These are phyloP conservation scores for Drosophila prolongata DNA, from an alignment of 2,888 invertebrate genomes.

Conservation along the genomic window DNA sequence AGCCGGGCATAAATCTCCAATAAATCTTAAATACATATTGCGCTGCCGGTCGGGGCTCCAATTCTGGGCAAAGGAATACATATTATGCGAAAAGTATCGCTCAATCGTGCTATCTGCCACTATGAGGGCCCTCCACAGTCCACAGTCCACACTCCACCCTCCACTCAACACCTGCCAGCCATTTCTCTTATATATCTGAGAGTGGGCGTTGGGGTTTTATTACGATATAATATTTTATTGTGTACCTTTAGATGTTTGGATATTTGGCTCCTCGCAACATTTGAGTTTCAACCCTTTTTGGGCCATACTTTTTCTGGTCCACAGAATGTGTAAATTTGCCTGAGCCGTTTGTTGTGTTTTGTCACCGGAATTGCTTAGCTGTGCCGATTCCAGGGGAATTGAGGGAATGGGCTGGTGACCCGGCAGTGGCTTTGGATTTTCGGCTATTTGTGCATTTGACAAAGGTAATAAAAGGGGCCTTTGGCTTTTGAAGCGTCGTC, in stretches of 20 bases:
- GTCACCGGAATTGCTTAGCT: conserved; percentile 51
- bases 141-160: no score
- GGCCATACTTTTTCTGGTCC: conserved; percentile 37
- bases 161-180: conserved; percentile 33
- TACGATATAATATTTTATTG: conserved; percentile 79
- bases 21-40: conserved; percentile 67
- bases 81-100: conserved; percentile 68
- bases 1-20: conserved; percentile 72
- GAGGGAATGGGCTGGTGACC: conserved; percentile 13
- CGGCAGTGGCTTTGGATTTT: conserved; percentile 58
- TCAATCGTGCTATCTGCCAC: conserved; percentile 62
- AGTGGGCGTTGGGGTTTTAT: conserved; percentile 60
- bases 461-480: conserved; percentile 78
- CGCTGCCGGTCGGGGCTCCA: conserved; percentile 25
- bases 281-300: conserved; percentile 58
- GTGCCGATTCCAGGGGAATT: conserved; percentile 5
- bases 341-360: conserved; percentile 60
- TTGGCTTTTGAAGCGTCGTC: conserved; percentile 65
- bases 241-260: conserved; percentile 75
- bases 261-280: conserved; percentile 54
- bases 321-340: conserved; percentile 79
- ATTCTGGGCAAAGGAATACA: conserved; percentile 36
- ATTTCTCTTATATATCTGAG: conserved; percentile 16
- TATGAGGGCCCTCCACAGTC: conserved; percentile 4
- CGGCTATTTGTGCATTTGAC: conserved; percentile 80